phyloP scores from a whole-genome alignment of 2,888 invertebrate genomes.

The Eristalis tenax region DNA sequence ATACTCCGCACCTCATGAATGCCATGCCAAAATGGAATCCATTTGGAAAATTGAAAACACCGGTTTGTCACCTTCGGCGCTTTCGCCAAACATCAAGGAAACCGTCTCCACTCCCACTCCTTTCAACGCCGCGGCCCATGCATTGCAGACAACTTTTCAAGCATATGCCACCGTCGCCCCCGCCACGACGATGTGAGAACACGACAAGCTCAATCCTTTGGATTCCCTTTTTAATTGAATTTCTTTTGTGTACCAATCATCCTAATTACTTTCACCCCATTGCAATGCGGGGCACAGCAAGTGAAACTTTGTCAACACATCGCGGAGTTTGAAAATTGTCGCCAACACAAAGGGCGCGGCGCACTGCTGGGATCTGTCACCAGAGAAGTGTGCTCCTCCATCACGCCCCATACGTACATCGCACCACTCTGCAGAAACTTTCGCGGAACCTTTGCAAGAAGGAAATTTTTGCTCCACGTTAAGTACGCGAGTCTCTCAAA shows the following conservation, averaged over 20 bases:
- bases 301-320: conserved; percentile 47
- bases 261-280: conserved; percentile 65
- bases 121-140: background rate
- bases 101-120: background rate
- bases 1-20: conserved; percentile 25
- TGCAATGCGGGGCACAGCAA: conserved; percentile 32
- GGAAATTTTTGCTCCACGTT: background rate
- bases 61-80: conserved; percentile 32
- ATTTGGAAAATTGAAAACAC: conserved; percentile 60
- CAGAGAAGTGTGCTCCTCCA: conserved; percentile 12
- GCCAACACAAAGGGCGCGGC: background rate
- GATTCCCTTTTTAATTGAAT: conserved; percentile 54
- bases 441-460: conserved; percentile 20
- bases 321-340: conserved; percentile 35
- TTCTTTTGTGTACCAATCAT: conserved; percentile 62
- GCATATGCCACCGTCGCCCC: background rate
- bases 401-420: too few relatives aligned
- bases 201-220: conserved; percentile 46
- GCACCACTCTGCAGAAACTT: background rate
- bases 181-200: background rate
- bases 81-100: conserved; percentile 1
- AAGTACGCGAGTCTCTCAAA: conserved; percentile 8
- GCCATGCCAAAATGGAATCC: conserved; percentile 40
- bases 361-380: background rate
- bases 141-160: background rate